phyloP scores from a whole-genome alignment of 2,113 vertebrate genomes.

The Mesocricetus auratus region DNA sequence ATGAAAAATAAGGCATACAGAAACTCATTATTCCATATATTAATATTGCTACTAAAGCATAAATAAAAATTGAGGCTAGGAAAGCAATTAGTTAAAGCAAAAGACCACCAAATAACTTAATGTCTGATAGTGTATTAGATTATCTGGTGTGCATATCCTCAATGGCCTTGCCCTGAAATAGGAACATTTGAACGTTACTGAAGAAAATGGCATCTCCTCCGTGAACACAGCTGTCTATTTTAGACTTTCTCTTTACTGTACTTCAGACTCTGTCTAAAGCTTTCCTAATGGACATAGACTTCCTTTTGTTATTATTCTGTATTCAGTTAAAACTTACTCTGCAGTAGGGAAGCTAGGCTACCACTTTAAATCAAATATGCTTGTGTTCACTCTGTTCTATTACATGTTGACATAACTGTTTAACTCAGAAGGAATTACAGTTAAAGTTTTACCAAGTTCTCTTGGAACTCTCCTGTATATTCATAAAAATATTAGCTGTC shows the following conservation, averaged over 20 bases:
- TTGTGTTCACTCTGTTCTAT: neutral
- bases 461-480: constrained; percentile 2
- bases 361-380: neutral
- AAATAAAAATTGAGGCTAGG: neutral
- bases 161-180: neutral
- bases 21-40: neutral
- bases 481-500: constrained; percentile 24
- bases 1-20: neutral
- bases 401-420: constrained; percentile 19
- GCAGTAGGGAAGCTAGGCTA: constrained; percentile 4
- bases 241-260: neutral
- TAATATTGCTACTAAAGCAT: neutral
- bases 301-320: neutral
- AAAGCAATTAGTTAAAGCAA: neutral
- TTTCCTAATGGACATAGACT: neutral
- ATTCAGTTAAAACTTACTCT: constrained; percentile 43
- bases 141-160: neutral
- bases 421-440: constrained; percentile 51
- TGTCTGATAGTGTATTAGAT: neutral
- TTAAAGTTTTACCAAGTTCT: constrained; percentile 14
- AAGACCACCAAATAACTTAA: neutral
- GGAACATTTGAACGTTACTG: neutral
- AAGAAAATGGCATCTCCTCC: neutral
- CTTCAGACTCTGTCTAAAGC: neutral
- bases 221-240: neutral